A percentile compares a stretch with the other conserved stretches of the same genome.
Conservation (phyloP, 2,797 vertebrate genomes). For the Leptoclinus maculatus region DNA sequence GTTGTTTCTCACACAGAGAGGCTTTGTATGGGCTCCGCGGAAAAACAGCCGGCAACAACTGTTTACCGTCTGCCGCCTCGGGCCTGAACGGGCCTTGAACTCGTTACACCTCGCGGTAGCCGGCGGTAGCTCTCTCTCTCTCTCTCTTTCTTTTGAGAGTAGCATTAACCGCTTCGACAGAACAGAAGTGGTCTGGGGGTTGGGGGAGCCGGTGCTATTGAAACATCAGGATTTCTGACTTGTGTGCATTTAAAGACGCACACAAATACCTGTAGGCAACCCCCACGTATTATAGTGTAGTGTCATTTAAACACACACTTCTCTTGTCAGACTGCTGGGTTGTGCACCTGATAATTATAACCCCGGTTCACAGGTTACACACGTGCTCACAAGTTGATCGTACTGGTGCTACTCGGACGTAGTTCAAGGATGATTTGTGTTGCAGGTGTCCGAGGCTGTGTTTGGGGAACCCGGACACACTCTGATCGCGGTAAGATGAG, state of each 20-base stretch:
- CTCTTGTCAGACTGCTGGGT: conserved; percentile 41
- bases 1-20: conserved; percentile 74
- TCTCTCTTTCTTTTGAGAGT: conserved; percentile 57
- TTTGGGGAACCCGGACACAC: background rate
- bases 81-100: conserved; percentile 70
- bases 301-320: conserved; percentile 28
- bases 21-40: conserved; percentile 67
- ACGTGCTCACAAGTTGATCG: conserved; percentile 30
- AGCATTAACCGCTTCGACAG: conserved; percentile 57
- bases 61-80: conserved; percentile 77
- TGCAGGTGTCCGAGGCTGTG: conserved; percentile 24
- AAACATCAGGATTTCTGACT: conserved; percentile 31
- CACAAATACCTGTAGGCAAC: conserved; percentile 17
- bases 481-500: conserved; percentile 60
- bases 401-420: conserved; percentile 12
- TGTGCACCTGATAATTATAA: conserved; percentile 55
- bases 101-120: conserved; percentile 69
- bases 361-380: conserved; percentile 36
- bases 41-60: conserved; percentile 76
- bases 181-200: conserved; percentile 23
- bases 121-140: conserved; percentile 37
- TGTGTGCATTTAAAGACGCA: background rate
- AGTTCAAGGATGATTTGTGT: conserved; percentile 21
- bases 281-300: conserved; percentile 4
- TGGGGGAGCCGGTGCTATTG: conserved; percentile 7